Percentiles rank a stretch among this genome's conserved stretches.
Conservation (phyloP, 2,113 vertebrate species). For the Microcebus tavaratra region DNA sequence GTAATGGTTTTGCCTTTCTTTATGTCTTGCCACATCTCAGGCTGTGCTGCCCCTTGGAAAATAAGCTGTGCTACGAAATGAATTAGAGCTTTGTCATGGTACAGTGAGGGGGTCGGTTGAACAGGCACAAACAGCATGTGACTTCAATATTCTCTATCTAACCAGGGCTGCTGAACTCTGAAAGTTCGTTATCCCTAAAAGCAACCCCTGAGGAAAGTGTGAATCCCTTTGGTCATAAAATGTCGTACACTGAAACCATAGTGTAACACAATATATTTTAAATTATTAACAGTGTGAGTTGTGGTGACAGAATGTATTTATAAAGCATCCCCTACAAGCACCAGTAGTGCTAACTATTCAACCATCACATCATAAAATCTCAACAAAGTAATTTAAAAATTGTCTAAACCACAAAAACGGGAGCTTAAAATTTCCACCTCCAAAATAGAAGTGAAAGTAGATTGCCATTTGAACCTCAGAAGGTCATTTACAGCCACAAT, state of each 20-base stretch:
- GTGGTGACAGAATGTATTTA: background rate
- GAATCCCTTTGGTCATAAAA: slow-evolving; percentile 20
- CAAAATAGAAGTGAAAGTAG: slow-evolving; percentile 40
- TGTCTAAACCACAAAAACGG: background rate
- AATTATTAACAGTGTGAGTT: slow-evolving; percentile 18
- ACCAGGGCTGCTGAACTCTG: background rate
- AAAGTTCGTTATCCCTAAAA: background rate
- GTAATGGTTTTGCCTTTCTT: background rate
- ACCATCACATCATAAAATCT: background rate
- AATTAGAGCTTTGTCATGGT: slow-evolving; percentile 12
- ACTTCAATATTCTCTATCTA: background rate
- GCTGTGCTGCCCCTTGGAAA: background rate
- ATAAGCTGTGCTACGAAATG: slow-evolving; percentile 35
- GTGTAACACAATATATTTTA: background rate
- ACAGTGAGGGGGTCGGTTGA: background rate
- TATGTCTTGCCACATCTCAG: background rate
- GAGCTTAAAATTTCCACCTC: background rate
- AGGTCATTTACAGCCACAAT: background rate
- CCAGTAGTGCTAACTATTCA: background rate
- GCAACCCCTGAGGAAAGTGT: slow-evolving; percentile 13
- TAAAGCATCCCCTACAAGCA: background rate
- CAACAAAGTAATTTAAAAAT: slow-evolving; percentile 16
- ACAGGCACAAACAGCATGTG: background rate
- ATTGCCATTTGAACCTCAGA: background rate
- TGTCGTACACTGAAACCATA: background rate